Evolutionary conservation across 2,888 invertebrate species (phyloP).

Genomic region (Eristalis pertinax): DNA sequence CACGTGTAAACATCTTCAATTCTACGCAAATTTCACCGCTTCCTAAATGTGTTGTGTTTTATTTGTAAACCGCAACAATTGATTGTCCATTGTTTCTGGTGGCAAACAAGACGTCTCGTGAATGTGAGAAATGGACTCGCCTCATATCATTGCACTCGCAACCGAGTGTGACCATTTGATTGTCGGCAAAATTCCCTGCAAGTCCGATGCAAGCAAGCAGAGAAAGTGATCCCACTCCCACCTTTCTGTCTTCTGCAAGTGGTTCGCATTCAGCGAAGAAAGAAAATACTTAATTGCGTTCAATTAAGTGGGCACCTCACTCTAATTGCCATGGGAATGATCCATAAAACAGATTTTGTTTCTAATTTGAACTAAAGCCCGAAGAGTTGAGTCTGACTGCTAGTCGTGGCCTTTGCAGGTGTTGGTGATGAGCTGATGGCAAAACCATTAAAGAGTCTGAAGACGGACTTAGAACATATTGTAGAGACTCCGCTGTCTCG

Average conservation of each 20-base stretch:
- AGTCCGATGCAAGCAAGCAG: background rate
- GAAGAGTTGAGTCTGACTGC: no score
- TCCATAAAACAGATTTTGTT: background rate
- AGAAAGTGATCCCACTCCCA: constrained; percentile 2
- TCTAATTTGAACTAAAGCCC: background rate
- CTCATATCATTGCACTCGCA: constrained; percentile 18
- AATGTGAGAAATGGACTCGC: constrained; percentile 18
- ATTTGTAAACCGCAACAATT: background rate
- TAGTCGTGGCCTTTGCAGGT: no score
- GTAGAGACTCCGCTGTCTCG: no score
- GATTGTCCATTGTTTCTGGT: background rate
- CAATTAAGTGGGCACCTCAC: background rate
- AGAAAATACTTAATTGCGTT: background rate
- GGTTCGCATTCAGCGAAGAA: background rate
- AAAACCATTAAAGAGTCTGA: no score
- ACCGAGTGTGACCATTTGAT: constrained; percentile 54
- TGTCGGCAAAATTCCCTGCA: constrained; percentile 14
- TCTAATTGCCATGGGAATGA: background rate
- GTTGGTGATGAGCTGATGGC: no score
- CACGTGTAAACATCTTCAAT: background rate
- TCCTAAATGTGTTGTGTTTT: background rate
- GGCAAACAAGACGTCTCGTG: background rate
- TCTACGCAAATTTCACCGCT: background rate
- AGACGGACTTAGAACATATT: no score
- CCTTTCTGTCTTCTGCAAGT: background rate